Conservation (phyloP, 1,140 invertebrate species). For the Harlomillsia oculata region DNA sequence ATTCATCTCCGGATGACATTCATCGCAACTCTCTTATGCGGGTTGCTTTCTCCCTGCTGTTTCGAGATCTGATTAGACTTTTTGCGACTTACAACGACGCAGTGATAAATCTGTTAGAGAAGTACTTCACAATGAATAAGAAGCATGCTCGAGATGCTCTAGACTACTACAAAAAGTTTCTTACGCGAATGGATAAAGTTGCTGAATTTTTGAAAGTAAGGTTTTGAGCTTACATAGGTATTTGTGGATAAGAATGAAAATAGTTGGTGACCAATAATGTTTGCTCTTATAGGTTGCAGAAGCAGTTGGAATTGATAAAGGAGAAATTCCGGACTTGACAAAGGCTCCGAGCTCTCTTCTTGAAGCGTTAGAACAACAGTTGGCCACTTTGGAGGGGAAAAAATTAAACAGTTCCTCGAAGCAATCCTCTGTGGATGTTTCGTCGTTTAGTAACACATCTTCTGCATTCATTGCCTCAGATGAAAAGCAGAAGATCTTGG, state of each 20-base stretch:
- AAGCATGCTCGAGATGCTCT: constrained; percentile 81
- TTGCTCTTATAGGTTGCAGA: constrained; percentile 52
- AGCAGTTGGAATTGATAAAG: constrained; percentile 90
- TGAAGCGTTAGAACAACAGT: constrained; percentile 93
- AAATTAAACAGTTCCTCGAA: constrained; percentile 47
- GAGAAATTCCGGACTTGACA: constrained; percentile 96
- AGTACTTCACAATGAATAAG: constrained; percentile 99
- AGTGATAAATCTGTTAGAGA: constrained; percentile 87
- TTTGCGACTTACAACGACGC: constrained; percentile 99
- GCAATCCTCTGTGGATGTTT: constrained; percentile 33
- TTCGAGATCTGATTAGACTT: constrained; percentile 94
- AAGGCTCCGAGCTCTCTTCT: constrained; percentile 93
- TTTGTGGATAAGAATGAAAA: not conserved
- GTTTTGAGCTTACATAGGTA: constrained; percentile 37
- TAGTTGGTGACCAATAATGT: not conserved
- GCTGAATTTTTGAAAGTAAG: constrained; percentile 96
- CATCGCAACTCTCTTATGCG: constrained; percentile 93
- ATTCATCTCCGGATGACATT: constrained; percentile 91
- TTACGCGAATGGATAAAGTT: constrained; percentile 96
- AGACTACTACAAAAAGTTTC: constrained; percentile 98
- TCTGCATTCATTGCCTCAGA: constrained; percentile 35
- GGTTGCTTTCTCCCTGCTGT: constrained; percentile 95
- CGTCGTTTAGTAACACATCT: constrained; percentile 34
- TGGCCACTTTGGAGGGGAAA: constrained; percentile 83
- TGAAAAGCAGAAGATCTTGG: constrained; percentile 67